phyloP scores from a whole-genome alignment of 1,140 invertebrate genomes.

The Drosophila hydei region DNA sequence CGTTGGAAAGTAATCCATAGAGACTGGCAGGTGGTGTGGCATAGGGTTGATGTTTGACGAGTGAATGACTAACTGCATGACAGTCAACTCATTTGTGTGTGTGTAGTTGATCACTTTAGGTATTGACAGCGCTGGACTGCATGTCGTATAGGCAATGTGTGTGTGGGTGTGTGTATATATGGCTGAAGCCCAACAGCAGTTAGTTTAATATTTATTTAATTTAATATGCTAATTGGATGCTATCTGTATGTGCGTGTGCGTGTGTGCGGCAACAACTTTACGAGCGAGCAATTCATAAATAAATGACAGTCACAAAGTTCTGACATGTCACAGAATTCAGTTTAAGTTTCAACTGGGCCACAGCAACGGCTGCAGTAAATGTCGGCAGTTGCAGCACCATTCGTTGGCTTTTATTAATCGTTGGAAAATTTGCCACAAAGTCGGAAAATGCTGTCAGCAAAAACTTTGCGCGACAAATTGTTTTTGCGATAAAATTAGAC shows the following conservation, averaged over 20 bases:
- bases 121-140: constrained; percentile 70
- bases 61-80: constrained; percentile 81
- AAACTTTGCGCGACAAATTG: constrained; percentile 76
- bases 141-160: constrained; percentile 55
- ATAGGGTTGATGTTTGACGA: constrained; percentile 63
- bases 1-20: constrained; percentile 70
- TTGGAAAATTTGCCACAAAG: constrained; percentile 74
- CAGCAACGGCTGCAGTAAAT: constrained; percentile 1
- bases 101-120: constrained; percentile 74
- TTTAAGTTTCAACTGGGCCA: constrained; percentile 58
- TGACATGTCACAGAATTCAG: constrained; percentile 71
- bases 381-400: constrained; percentile 24
- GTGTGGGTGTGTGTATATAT: constrained; percentile 9
- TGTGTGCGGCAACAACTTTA: constrained; percentile 60
- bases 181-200: constrained; percentile 54
- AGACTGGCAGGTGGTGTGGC: constrained; percentile 29
- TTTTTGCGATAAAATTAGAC: constrained; percentile 81
- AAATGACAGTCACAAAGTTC: constrained; percentile 72
- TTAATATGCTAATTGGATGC: constrained; percentile 83
- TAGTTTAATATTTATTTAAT: constrained; percentile 83
- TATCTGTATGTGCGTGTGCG: constrained; percentile 53
- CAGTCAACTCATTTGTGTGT: constrained; percentile 47
- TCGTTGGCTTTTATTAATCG: constrained; percentile 74
- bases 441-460: constrained; percentile 69
- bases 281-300: constrained; percentile 79